Conservation (phyloP, 2,888 invertebrate species). For the Aporophyla nigra region DNA sequence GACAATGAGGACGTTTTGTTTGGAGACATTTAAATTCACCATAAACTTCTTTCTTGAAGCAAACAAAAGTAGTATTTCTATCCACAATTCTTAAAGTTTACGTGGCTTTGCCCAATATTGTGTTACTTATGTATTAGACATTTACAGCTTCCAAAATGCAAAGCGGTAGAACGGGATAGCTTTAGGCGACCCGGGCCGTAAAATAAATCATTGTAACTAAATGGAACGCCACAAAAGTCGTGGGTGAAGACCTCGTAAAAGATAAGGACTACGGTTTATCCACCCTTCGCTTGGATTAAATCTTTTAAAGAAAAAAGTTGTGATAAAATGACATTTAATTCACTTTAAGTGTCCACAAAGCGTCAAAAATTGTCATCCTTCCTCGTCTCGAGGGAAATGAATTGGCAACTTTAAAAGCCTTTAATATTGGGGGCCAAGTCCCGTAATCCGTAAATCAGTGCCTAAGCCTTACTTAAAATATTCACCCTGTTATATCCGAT, state of each 20-base stretch:
- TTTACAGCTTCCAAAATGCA: slow-evolving; percentile 25
- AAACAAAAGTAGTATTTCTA: neutral
- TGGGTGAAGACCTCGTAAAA: slow-evolving; percentile 42
- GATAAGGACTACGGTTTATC: slow-evolving; percentile 25
- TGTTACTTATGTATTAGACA: slow-evolving; percentile 14
- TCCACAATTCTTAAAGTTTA: neutral
- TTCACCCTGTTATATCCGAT: slow-evolving; percentile 16
- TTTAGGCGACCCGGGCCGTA: slow-evolving; percentile 20
- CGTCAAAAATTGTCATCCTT: slow-evolving; percentile 52
- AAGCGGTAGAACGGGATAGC: slow-evolving; percentile 23
- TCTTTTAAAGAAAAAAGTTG: slow-evolving; percentile 44
- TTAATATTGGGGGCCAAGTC: slow-evolving; percentile 46
- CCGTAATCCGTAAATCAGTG: slow-evolving; percentile 56
- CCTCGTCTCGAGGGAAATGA: slow-evolving; percentile 41
- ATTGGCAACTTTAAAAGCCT: slow-evolving; percentile 47
- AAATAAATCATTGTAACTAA: slow-evolving; percentile 54
- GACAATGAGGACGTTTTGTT: neutral
- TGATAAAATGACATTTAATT: slow-evolving; percentile 50
- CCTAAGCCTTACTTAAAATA: slow-evolving; percentile 36
- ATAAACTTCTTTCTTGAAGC: neutral
- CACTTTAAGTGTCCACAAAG: slow-evolving; percentile 37
- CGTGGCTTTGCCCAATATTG: neutral
- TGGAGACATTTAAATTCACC: neutral
- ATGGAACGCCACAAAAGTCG: slow-evolving; percentile 44
- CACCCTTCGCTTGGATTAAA: slow-evolving; percentile 15